Conservation (phyloP, 2,797 vertebrate genomes). For the Danio choprae region DNA sequence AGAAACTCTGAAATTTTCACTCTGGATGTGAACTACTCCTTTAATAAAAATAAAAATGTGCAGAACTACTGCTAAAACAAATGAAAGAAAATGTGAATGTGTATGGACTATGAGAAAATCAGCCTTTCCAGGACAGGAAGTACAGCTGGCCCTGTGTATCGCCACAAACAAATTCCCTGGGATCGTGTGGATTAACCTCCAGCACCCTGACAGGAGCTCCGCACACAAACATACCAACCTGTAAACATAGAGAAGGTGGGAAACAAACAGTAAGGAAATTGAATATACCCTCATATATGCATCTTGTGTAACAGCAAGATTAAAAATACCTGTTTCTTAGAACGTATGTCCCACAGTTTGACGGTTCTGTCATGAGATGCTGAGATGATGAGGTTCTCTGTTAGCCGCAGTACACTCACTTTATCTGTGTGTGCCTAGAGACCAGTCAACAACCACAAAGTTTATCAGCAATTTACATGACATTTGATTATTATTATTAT, state of each 20-base stretch:
- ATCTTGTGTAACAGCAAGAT: background rate
- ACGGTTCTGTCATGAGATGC: slow-evolving; percentile 83
- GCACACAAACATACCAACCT: slow-evolving; percentile 88
- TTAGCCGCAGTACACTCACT: slow-evolving; percentile 80
- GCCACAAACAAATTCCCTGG: slow-evolving; percentile 77
- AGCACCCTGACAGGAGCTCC: slow-evolving; percentile 78
- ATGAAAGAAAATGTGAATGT: background rate
- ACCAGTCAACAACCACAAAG: slow-evolving; percentile 20
- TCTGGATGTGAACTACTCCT: no score
- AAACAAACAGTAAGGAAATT: background rate
- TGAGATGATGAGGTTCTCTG: slow-evolving; percentile 78
- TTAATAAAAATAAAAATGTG: background rate
- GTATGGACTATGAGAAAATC: slow-evolving; percentile 1
- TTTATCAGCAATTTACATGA: background rate
- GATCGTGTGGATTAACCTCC: slow-evolving; percentile 73
- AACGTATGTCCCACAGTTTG: slow-evolving; percentile 86
- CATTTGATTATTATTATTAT: background rate
- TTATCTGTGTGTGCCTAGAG: slow-evolving; percentile 80
- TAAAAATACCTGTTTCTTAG: slow-evolving; percentile 80
- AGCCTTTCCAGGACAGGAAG: slow-evolving; percentile 79
- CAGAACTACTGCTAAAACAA: background rate
- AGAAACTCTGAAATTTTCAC: no score
- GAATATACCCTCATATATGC: background rate
- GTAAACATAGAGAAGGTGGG: background rate
- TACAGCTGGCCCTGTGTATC: slow-evolving; percentile 83